Evolutionary conservation across 2,888 invertebrate genomes (phyloP).

Genomic region (Sarcophaga rosellei): DNA sequence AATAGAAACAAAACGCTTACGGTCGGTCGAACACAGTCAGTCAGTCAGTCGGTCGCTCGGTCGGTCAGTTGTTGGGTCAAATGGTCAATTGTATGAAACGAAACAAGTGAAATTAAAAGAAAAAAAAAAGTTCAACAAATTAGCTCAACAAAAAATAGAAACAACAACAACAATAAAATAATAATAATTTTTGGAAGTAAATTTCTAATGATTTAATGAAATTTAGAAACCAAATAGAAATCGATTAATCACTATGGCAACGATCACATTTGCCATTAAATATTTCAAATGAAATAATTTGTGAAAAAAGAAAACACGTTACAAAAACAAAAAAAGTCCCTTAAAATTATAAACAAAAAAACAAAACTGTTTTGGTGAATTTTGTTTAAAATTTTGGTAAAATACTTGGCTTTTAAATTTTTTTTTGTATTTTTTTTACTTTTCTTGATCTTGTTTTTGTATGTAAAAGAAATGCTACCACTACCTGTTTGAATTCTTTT

Average conservation of each 20-base stretch:
- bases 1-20: background rate
- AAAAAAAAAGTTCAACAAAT: background rate
- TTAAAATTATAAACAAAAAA: background rate
- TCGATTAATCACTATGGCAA: constrained; percentile 6
- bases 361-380: constrained; percentile 13
- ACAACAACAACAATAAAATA: background rate
- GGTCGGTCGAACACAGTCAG: background rate
- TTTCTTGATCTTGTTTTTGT: constrained; percentile 63
- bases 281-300: too few relatives aligned
- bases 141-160: background rate
- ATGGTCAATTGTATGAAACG: background rate
- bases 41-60: too few relatives aligned
- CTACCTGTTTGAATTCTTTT: constrained; percentile 52
- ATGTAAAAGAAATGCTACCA: constrained; percentile 56
- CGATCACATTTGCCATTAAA: background rate
- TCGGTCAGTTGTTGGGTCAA: background rate
- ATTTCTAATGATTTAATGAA: too few relatives aligned
- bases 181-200: background rate
- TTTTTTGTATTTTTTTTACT: constrained; percentile 22
- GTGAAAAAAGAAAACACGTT: background rate
- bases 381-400: constrained; percentile 31
- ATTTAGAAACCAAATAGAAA: too few relatives aligned
- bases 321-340: background rate
- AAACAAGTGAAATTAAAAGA: constrained; percentile 1
- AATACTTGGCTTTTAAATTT: constrained; percentile 5